Evolutionary conservation across 2,888 invertebrate species (phyloP).

Genomic region (Dioctria rufipes): DNA sequence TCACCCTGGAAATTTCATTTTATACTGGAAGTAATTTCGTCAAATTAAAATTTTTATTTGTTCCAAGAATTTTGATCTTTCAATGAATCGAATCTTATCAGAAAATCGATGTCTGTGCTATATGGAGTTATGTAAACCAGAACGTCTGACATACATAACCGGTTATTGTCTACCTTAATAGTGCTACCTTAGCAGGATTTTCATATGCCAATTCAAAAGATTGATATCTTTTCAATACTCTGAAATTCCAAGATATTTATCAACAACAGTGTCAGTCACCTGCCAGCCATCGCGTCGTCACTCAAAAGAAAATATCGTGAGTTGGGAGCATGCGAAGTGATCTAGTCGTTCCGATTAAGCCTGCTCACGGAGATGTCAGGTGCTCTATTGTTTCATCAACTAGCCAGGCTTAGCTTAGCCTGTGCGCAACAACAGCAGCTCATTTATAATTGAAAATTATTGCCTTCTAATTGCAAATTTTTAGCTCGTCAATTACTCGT

Average conservation of each 20-base stretch:
- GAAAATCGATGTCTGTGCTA: no score
- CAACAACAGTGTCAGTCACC: not conserved
- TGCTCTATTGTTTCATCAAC: constrained; percentile 22
- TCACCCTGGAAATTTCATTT: no score
- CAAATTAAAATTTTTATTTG: no score
- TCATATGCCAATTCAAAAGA: not conserved
- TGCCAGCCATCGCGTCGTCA: constrained; percentile 14
- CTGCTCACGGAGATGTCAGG: not conserved
- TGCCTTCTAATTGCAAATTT: constrained; percentile 34
- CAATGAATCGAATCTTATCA: no score
- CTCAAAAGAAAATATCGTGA: constrained; percentile 7
- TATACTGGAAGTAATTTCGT: no score
- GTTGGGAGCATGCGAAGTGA: not conserved
- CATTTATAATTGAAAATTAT: no score
- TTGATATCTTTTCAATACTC: constrained; percentile 33
- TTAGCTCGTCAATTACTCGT: not conserved
- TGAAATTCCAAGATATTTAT: constrained; percentile 9
- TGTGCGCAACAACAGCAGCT: not conserved
- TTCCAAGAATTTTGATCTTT: no score
- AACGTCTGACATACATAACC: not conserved
- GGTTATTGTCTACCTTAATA: not conserved
- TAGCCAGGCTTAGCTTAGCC: not conserved
- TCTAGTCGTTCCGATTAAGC: not conserved
- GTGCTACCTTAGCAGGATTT: constrained; percentile 20
- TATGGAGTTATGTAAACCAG: no score